Evolutionary conservation across 2,888 invertebrate genomes (phyloP).

Genomic region (Metallyticus violacea): DNA sequence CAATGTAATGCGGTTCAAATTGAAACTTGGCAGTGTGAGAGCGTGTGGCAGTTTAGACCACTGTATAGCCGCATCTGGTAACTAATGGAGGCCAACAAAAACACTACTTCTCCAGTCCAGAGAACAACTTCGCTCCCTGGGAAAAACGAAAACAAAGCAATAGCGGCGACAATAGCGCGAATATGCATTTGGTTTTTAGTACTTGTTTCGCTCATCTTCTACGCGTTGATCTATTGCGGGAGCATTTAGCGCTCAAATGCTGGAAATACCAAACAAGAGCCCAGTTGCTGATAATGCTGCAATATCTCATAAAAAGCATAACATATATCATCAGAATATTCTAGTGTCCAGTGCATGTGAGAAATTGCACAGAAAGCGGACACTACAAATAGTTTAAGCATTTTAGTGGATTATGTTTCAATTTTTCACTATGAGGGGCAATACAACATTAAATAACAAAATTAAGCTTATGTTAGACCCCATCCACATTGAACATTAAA

Average conservation of each 20-base stretch:
- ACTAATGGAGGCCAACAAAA: conserved; percentile 1
- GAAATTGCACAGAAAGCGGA: not conserved
- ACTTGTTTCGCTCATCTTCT: not conserved
- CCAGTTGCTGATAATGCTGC: not conserved
- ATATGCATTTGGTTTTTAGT: not conserved
- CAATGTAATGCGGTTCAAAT: conserved; percentile 1
- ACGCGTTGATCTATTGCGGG: not conserved
- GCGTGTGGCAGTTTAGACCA: not conserved
- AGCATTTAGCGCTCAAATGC: not conserved
- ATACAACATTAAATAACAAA: too few species aligned
- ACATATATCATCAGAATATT: not conserved
- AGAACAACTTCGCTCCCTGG: not conserved
- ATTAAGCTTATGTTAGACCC: too few species aligned
- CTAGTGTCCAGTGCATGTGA: not conserved
- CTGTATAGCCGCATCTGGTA: not conserved
- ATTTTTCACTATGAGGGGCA: too few species aligned
- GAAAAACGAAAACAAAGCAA: not conserved
- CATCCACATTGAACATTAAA: too few species aligned
- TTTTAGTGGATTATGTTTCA: not conserved
- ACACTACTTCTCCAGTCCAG: not conserved
- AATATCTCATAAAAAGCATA: not conserved
- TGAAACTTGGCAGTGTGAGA: not conserved
- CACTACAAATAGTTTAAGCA: not conserved
- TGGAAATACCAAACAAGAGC: not conserved
- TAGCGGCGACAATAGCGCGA: not conserved